Conservation (phyloP, 2,888 invertebrate species). For the Limulus polyphemus region DNA sequence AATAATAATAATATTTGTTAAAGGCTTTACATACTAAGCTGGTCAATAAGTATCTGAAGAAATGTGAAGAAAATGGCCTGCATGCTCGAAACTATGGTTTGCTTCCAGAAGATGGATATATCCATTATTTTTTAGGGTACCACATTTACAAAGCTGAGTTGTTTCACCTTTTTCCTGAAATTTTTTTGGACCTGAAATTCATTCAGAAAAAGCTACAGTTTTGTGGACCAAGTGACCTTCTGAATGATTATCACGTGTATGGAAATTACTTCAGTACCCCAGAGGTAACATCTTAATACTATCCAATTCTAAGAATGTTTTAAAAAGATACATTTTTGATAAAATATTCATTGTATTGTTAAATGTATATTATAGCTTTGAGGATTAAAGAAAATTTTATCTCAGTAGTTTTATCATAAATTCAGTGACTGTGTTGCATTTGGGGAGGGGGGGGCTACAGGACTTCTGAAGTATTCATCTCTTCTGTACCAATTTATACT, state of each 20-base stretch:
- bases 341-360: too few species aligned
- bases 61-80: constrained; percentile 1
- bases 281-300: too few species aligned
- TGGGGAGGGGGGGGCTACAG: too few species aligned
- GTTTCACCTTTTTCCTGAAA: constrained; percentile 42
- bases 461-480: too few species aligned
- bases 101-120: constrained; percentile 57
- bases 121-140: constrained; percentile 56
- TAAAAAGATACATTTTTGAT: too few species aligned
- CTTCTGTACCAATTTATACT: too few species aligned
- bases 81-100: constrained; percentile 41
- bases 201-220: constrained; percentile 54
- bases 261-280: constrained; percentile 43
- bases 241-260: constrained; percentile 54
- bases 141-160: constrained; percentile 48
- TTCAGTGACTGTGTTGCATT: too few species aligned
- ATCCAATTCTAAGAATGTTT: too few species aligned
- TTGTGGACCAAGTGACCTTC: constrained; percentile 54
- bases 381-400: too few species aligned
- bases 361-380: too few species aligned
- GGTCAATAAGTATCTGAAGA: constrained; percentile 44
- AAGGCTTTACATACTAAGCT: constrained; percentile 43
- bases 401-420: too few species aligned
- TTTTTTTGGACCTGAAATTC: constrained; percentile 56
- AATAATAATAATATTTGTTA: too few species aligned